These are phyloP conservation scores for Campylorhamphus procurvoides DNA, from an alignment of 2,113 vertebrate species.

Conservation along the genomic window DNA sequence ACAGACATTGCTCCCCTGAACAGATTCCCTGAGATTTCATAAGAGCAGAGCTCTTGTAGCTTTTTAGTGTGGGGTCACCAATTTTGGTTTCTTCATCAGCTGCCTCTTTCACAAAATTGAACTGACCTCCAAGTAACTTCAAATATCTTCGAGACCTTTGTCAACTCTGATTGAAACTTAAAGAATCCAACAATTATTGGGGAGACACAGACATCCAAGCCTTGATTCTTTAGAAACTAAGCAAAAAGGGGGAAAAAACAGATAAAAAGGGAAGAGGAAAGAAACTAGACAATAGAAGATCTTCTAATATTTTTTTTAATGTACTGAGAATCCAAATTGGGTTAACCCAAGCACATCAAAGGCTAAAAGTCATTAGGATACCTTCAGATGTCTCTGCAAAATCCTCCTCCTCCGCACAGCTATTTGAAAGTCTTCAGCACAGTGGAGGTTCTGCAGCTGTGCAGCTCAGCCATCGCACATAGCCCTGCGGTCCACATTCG, in stretches of 20 bases:
- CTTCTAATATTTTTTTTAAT: not conserved
- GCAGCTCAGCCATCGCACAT: not conserved
- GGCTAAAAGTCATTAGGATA: not conserved
- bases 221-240: not conserved
- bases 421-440: not conserved
- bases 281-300: not conserved
- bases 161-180: not conserved
- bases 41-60: not conserved
- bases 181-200: not conserved
- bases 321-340: not conserved
- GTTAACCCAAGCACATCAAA: conserved; percentile 8
- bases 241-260: not conserved
- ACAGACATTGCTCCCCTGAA: not conserved
- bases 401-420: not conserved
- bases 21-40: not conserved
- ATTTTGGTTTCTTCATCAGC: not conserved
- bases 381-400: conserved; percentile 11
- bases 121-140: not conserved
- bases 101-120: not conserved
- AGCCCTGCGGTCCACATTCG: not conserved
- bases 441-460: not conserved
- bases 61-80: not conserved
- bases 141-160: not conserved
- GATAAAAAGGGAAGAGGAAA: not conserved
- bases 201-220: not conserved